Base-by-base conservation (phyloP, 1,140 invertebrate genomes). In the Dendroctonus valens region DNA sequence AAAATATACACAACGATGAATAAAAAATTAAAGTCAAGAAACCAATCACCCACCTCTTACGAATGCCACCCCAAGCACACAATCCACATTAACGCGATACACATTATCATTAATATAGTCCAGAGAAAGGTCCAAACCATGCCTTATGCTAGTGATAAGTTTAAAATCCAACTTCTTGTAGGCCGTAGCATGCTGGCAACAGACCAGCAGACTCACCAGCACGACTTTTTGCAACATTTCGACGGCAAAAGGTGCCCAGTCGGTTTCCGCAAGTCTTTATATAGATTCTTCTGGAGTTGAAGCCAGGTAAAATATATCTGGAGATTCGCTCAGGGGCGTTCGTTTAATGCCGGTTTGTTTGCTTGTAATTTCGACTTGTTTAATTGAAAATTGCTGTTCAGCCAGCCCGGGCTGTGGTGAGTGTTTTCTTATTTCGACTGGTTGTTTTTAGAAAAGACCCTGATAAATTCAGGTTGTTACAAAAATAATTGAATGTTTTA, bases 31-130 rank as follows among this genome's bases (percentile, higher is more conserved):
- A 26, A 26, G 26, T 26, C 26, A 26, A 26, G 26, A 26, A 26
- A 26, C 26, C 26, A 48, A 14, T 46, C n/a, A 40, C 26, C 52
- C 67, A 73, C 70, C 68, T 58, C 59, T 52, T 8, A 58, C 65
- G 39, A 73, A 55, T 26, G 64, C 68, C 6, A 73, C 68, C 39
- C 72, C 72, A 52, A 72, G 51, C 14, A 68, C 42, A 68, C 72
- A 73, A 54, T 73, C 72, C 8, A 68, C 67, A 54, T 69, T 73
- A 51, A 66, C 60, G 50, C 53, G 42, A 12, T 72, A 14, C 5
- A 67, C 41, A 51, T 73, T 59, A 48, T 41, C 26, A 3, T 68
- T 49, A 6, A 73, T 60, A 65, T 73, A 73, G 41, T 67, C 64
- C 49, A 73, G 48, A 41, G 48, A 67, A 41, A 12, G 60, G 5